Percentiles rank a stretch among this genome's conserved stretches.
phyloP scores from a whole-genome alignment of 2,113 vertebrate species.

The Barnardius zonarius region DNA sequence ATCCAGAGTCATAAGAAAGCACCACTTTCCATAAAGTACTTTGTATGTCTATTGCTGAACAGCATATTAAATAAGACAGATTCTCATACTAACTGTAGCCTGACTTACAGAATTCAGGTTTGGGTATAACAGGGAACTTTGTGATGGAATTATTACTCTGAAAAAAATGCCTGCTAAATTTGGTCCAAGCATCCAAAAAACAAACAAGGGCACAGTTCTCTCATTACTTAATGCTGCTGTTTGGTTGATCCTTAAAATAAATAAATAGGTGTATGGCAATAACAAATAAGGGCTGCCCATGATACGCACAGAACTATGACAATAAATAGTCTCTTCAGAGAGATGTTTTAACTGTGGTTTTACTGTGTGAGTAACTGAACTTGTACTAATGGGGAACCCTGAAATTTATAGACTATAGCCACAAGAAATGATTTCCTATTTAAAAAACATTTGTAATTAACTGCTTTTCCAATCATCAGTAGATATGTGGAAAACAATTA shows the following conservation, averaged over 20 bases:
- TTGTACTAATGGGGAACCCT: constrained; percentile 32
- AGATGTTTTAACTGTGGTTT: constrained; percentile 27
- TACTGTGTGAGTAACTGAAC: constrained; percentile 51
- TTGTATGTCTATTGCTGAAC: neutral
- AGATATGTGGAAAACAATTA: constrained; percentile 58
- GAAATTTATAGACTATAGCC: constrained; percentile 22
- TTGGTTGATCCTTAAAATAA: neutral
- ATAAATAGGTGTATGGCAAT: neutral
- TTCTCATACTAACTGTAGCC: neutral
- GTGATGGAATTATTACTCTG: constrained; percentile 8
- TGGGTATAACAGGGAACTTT: neutral
- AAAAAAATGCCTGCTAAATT: constrained; percentile 51
- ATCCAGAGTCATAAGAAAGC: constrained; percentile 9
- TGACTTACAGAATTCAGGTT: constrained; percentile 39
- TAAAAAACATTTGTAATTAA: constrained; percentile 57
- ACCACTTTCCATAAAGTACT: neutral
- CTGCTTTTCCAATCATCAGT: constrained; percentile 59
- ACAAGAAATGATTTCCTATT: constrained; percentile 31
- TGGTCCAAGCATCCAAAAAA: constrained; percentile 66
- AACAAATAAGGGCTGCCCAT: constrained; percentile 31
- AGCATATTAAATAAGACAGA: neutral
- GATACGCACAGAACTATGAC: constrained; percentile 35
- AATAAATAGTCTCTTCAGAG: constrained; percentile 13
- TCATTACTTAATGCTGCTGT: neutral
- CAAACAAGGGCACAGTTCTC: neutral